Conservation (phyloP, 1,140 invertebrate species). For the Scaptomyza pallida region DNA sequence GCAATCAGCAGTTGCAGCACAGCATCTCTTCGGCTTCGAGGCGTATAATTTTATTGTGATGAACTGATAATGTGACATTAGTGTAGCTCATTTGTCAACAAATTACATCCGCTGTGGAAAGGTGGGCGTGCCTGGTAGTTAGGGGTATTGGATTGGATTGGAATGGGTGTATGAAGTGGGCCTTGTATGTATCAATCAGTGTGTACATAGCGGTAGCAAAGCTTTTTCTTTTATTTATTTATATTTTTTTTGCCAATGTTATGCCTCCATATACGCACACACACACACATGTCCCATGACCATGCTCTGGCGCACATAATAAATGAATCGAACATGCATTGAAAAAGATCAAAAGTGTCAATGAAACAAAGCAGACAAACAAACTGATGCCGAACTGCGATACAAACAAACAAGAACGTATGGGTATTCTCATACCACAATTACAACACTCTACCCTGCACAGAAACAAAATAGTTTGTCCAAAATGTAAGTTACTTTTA, state of each 20-base stretch:
- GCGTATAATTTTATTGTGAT: conserved; percentile 80
- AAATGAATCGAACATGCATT: conserved; percentile 77
- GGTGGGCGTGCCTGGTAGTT: conserved; percentile 38
- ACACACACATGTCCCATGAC: background rate
- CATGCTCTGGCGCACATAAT: conserved; percentile 51
- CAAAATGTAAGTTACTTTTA: too few species aligned
- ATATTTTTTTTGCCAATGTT: conserved; percentile 39
- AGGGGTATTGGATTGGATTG: background rate
- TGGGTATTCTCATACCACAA: background rate
- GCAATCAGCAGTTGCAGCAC: conserved; percentile 43
- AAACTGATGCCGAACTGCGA: conserved; percentile 38
- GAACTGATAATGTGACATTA: conserved; percentile 82
- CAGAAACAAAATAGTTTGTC: too few species aligned
- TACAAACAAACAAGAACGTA: conserved; percentile 9
- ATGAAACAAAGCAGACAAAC: conserved; percentile 77
- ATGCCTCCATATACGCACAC: background rate
- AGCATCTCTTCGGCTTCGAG: conserved; percentile 23
- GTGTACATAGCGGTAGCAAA: conserved; percentile 50
- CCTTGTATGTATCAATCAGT: conserved; percentile 75
- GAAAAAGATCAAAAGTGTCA: conserved; percentile 80
- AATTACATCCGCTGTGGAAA: conserved; percentile 61
- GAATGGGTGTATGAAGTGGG: conserved; percentile 28
- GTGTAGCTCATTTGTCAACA: conserved; percentile 81
- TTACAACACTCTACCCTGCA: too few species aligned
- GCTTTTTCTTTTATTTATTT: too few species aligned